Evolutionary conservation across 2,113 vertebrate genomes (phyloP).

Genomic region (Pavo muticus): DNA sequence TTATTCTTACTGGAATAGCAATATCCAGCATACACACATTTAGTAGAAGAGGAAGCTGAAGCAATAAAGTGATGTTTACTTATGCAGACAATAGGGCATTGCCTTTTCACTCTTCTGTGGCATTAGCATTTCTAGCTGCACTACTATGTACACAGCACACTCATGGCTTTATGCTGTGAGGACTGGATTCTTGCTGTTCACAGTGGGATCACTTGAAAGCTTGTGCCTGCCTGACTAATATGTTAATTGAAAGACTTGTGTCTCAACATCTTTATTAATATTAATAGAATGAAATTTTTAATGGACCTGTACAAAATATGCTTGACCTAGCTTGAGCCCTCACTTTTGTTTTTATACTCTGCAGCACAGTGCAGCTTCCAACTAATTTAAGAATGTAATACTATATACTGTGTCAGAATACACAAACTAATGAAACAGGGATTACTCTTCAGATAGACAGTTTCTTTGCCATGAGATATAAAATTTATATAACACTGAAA

Average conservation of each 20-base stretch:
- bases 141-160: constrained; percentile 33
- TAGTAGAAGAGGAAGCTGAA: constrained; percentile 28
- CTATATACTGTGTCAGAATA: constrained; percentile 38
- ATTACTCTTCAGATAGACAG: constrained; percentile 16
- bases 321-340: constrained; percentile 60
- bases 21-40: constrained; percentile 4
- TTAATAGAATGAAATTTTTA: constrained; percentile 63
- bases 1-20: neutral
- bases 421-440: constrained; percentile 40
- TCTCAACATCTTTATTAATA: constrained; percentile 69
- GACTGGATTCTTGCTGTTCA: constrained; percentile 56
- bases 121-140: constrained; percentile 12
- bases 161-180: constrained; percentile 37
- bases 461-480: neutral
- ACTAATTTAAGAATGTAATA: constrained; percentile 41
- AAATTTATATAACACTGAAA: constrained; percentile 1
- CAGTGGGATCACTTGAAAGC: constrained; percentile 58
- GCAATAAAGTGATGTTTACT: constrained; percentile 61
- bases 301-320: constrained; percentile 57
- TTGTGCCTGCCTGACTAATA: constrained; percentile 61
- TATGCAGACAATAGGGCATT: constrained; percentile 26
- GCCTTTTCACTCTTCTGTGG: constrained; percentile 56
- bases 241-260: constrained; percentile 66
- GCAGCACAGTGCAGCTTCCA: constrained; percentile 40
- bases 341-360: constrained; percentile 54